Percentiles rank a stretch among this genome's conserved stretches.
phyloP scores from a whole-genome alignment of 2,888 invertebrate species.

The Ornithoptera alexandrae region DNA sequence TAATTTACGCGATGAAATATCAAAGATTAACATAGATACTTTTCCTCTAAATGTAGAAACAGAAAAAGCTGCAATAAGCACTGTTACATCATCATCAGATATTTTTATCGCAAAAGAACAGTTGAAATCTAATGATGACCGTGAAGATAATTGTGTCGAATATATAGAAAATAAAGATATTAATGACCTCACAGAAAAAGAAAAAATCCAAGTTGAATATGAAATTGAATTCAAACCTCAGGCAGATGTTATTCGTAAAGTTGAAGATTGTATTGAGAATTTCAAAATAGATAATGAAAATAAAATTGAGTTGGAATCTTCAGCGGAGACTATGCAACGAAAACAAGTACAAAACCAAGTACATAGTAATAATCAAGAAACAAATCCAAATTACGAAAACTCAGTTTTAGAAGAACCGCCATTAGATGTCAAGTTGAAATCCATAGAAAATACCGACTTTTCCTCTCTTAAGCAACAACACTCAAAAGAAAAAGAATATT shows the following conservation, averaged over 20 bases:
- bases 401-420: neutral
- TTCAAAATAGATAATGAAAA: neutral
- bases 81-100: neutral
- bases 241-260: neutral
- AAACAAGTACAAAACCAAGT: neutral
- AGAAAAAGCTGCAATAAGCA: neutral
- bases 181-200: constrained; percentile 13
- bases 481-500: neutral
- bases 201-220: constrained; percentile 17
- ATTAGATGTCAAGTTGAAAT: neutral
- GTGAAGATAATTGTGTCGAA: no score
- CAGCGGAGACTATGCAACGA: neutral
- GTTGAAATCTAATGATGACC: neutral
- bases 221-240: constrained; percentile 12
- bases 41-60: neutral
- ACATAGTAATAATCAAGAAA: neutral
- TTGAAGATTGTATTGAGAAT: neutral
- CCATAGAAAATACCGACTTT: neutral
- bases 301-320: neutral
- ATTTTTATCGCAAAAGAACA: neutral
- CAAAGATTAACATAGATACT: neutral
- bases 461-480: neutral
- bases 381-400: neutral
- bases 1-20: neutral
- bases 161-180: neutral